Evolutionary conservation across 2,797 vertebrate genomes (phyloP).

Genomic region (Malurus leucopterus): DNA sequence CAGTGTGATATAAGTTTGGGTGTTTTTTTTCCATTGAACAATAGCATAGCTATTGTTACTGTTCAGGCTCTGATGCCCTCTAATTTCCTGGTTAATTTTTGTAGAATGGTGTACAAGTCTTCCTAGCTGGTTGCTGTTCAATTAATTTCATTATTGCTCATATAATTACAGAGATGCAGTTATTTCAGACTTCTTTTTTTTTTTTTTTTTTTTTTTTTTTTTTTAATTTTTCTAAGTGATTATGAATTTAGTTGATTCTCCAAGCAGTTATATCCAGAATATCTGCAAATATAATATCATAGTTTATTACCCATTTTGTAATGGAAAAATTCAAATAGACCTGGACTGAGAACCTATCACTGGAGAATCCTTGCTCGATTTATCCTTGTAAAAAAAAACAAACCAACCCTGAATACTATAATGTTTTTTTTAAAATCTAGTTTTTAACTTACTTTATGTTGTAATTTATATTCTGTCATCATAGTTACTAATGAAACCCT

Average conservation of each 20-base stretch:
- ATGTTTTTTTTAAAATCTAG: not conserved
- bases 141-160: not conserved
- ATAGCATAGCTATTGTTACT: not conserved
- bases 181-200: not conserved
- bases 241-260: not conserved
- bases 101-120: not conserved
- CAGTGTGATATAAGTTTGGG: fast-evolving
- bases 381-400: not conserved
- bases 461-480: not conserved
- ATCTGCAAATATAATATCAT: not conserved
- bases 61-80: not conserved
- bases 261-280: not conserved
- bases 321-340: not conserved
- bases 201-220: not conserved
- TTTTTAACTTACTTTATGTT: not conserved
- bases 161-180: not conserved
- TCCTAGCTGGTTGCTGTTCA: not conserved
- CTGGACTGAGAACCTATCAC: not conserved
- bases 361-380: not conserved
- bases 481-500: not conserved
- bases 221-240: not conserved
- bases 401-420: not conserved
- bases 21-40: not conserved
- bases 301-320: not conserved
- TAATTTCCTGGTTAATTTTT: not conserved